Evolutionary conservation across 2,888 invertebrate species (phyloP).

Genomic region (Drosophila kuntzei): DNA sequence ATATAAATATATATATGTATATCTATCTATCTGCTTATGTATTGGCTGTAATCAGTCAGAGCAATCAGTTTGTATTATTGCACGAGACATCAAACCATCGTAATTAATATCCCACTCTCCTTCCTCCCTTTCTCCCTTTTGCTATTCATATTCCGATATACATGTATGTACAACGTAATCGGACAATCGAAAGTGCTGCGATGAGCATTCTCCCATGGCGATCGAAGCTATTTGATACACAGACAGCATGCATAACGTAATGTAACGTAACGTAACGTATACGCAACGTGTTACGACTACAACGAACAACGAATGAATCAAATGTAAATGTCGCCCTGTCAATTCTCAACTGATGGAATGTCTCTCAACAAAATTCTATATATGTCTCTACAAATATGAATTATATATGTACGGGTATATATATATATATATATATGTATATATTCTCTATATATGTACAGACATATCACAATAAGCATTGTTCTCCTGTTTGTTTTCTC

Average conservation of each 20-base stretch:
- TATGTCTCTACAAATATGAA: no score
- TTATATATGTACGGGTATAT: no score
- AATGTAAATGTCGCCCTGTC: constrained; percentile 2
- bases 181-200: constrained; percentile 41
- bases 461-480: not conserved
- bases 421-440: not conserved
- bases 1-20: not conserved
- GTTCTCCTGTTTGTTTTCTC: not conserved
- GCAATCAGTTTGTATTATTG: constrained; percentile 41
- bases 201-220: constrained; percentile 42
- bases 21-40: not conserved
- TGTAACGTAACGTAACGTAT: no score
- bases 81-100: constrained; percentile 20
- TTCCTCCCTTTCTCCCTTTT: not conserved
- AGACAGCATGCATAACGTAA: constrained; percentile 40
- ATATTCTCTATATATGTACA: not conserved
- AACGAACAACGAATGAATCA: constrained; percentile 16
- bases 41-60: constrained; percentile 36
- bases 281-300: constrained; percentile 43
- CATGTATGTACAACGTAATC: no score
- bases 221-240: constrained; percentile 15
- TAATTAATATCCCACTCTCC: constrained; percentile 42
- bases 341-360: constrained; percentile 3
- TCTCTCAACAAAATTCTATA: not conserved
- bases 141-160: not conserved